Conservation (phyloP, 2,888 invertebrate species). For the Hipparchia semele region DNA sequence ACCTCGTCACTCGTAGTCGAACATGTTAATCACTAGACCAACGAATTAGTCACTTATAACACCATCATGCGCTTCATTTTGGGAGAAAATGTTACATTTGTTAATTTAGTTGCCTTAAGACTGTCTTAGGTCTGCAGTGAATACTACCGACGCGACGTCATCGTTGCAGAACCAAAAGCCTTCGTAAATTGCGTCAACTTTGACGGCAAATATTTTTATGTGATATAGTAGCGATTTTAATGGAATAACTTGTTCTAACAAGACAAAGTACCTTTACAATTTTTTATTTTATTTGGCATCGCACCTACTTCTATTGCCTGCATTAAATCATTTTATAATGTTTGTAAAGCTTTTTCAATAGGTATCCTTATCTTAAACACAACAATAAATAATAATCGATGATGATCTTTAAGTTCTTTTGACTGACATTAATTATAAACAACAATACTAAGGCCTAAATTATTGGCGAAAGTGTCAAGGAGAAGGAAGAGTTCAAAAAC, state of each 20-base stretch:
- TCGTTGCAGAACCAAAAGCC: conserved; percentile 58
- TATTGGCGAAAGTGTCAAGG: no score
- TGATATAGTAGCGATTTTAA: conserved; percentile 36
- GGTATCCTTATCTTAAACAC: neutral
- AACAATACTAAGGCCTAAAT: no score
- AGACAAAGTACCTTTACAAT: conserved; percentile 26
- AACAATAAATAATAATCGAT: neutral
- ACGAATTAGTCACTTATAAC: no score
- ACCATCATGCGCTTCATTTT: no score
- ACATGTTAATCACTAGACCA: no score
- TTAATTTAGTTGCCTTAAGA: neutral
- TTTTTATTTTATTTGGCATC: conserved; percentile 2
- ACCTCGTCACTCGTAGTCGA: no score
- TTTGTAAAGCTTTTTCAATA: neutral
- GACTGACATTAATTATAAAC: no score
- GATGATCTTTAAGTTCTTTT: no score
- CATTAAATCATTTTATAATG: conserved; percentile 5
- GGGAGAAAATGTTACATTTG: no score
- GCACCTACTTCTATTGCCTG: conserved; percentile 6
- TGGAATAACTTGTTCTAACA: conserved; percentile 44
- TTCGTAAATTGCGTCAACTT: conserved; percentile 59
- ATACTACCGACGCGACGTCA: conserved; percentile 64
- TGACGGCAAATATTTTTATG: conserved; percentile 30
- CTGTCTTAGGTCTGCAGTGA: conserved; percentile 7
- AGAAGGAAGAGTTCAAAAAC: no score